Conservation (phyloP, 2,113 vertebrate genomes). For the Perca fluviatilis region DNA sequence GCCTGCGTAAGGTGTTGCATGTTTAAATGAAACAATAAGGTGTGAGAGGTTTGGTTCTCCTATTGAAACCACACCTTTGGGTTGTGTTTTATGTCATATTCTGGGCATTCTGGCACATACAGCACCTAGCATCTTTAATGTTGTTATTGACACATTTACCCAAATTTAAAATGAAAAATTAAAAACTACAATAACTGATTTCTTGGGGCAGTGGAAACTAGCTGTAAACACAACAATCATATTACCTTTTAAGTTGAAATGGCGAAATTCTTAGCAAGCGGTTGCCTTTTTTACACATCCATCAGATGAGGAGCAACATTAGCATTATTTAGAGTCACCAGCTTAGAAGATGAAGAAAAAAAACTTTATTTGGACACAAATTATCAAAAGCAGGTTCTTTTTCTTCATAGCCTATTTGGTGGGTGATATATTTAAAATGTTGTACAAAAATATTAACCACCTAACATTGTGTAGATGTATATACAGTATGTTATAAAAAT, state of each 20-base stretch:
- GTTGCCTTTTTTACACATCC: background rate
- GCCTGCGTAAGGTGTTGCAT: slow-evolving; percentile 2
- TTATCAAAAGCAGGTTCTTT: background rate
- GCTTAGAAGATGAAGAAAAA: background rate
- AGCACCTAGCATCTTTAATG: background rate
- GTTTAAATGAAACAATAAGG: slow-evolving; percentile 4
- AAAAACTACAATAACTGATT: slow-evolving; percentile 1
- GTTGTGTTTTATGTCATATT: slow-evolving; percentile 2
- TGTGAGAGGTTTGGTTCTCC: background rate
- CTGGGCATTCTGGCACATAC: background rate
- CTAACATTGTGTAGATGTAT: background rate
- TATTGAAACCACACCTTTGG: background rate
- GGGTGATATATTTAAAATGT: background rate
- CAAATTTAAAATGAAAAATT: background rate
- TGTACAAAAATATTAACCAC: background rate
- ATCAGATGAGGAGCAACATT: background rate
- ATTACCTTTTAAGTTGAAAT: background rate
- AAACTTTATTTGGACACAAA: background rate
- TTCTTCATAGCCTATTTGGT: background rate
- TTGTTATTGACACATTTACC: slow-evolving; percentile 4
- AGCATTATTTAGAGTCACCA: background rate
- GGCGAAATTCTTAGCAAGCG: background rate
- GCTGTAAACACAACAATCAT: slow-evolving; percentile 1
- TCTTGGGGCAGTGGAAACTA: background rate
- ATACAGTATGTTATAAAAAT: background rate